Base-by-base conservation (phyloP, 2,797 vertebrate genomes). In the Aphelocoma californica region DNA sequence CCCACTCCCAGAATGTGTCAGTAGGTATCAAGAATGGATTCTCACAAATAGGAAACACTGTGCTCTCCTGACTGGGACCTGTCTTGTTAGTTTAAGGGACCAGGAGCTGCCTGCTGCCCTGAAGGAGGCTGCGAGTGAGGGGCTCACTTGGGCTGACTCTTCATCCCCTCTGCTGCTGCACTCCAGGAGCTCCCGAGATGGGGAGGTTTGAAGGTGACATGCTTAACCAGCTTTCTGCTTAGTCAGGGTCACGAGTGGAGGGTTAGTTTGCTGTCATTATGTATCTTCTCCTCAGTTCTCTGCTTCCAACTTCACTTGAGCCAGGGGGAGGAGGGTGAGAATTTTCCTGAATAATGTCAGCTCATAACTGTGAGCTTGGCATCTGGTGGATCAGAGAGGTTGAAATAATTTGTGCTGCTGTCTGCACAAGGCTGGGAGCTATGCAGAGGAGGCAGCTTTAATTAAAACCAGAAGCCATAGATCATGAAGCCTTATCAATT, bases 371-470 rank as follows among this genome's bases (percentile, higher is more conserved):
- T 45, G 71, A 92, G 56, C 71, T 79, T 86, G 82, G 87, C 91
- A 79, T 81, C 91, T 90, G 28, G 66, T 79, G 73, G 77, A 62
- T 90, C 51, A 78, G 86, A 73, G 78, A 38, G 84, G 88, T 80
- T 81, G 77, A 79, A 95, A 69, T 90, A 4, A 51, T 62, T 88
- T 79, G 69, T 62, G 77, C 62, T 92, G 58, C 73, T 75, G 75
- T 44, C 87, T 54, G 48, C 40, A 61, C 44, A 31, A 86, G 72
- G 64, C 75, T 86, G 32, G 77, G 53, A 88, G 82, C 1, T 1
- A 60, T 79, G 87, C 85, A 93, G 90, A 57, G 85, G 85, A 94
- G 89, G 84, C 51, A 93, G 80, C 73, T 88, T 90, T 96, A 93
- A 96, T 96, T 96, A 94, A 92, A 97, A 62, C 31, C 73, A 92